These are phyloP conservation scores for Drosophila pachea DNA, from an alignment of 1,140 invertebrate genomes.

Conservation along the genomic window DNA sequence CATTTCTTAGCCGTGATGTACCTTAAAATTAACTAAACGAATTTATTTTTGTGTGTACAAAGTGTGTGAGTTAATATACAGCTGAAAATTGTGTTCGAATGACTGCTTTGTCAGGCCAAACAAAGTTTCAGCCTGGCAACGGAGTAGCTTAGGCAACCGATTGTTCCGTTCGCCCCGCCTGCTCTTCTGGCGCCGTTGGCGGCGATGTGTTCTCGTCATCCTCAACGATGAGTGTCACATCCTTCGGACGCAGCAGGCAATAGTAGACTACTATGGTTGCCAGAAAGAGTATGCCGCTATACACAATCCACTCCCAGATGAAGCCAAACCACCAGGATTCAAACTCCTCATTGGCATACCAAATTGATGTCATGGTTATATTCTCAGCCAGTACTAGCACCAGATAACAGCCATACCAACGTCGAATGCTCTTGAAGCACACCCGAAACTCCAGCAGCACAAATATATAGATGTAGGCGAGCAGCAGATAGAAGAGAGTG, in stretches of 20 bases:
- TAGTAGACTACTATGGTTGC: constrained; percentile 81
- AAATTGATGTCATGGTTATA: constrained; percentile 82
- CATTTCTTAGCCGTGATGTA: not conserved
- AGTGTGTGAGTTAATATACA: constrained; percentile 1
- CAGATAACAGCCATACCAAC: constrained; percentile 84
- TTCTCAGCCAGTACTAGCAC: constrained; percentile 84
- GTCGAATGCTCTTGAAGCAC: constrained; percentile 84
- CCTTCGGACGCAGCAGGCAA: constrained; percentile 80
- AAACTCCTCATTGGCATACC: constrained; percentile 83
- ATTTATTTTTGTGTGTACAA: constrained; percentile 48
- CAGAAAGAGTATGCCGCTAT: constrained; percentile 79
- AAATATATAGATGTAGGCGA: constrained; percentile 86
- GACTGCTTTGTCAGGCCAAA: constrained; percentile 38
- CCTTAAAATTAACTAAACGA: constrained; percentile 50
- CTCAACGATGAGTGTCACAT: constrained; percentile 78
- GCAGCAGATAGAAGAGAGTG: constrained; percentile 82
- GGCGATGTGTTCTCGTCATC: constrained; percentile 41
- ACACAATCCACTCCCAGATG: constrained; percentile 80
- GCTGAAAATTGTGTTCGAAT: not conserved
- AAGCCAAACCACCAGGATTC: constrained; percentile 82
- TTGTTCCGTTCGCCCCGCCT: not conserved
- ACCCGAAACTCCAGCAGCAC: constrained; percentile 87
- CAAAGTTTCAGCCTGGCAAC: constrained; percentile 32
- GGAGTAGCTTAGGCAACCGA: constrained; percentile 45
- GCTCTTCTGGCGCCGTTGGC: not conserved